Evolutionary conservation across 2,113 vertebrate genomes (phyloP).

Genomic region (Fulica atra): DNA sequence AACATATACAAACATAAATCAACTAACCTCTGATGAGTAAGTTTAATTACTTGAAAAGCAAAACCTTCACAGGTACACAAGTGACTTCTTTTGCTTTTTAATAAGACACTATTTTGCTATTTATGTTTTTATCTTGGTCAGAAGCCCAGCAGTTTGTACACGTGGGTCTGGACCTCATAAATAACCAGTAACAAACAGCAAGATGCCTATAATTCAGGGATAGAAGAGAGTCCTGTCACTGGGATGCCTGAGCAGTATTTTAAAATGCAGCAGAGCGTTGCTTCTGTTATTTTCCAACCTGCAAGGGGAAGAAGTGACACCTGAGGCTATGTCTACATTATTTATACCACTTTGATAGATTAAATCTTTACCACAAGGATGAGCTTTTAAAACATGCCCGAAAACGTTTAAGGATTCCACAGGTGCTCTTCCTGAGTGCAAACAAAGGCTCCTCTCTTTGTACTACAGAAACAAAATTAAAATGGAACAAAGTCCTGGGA

Average conservation of each 20-base stretch:
- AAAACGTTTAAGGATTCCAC: conserved; percentile 77
- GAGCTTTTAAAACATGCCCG: conserved; percentile 74
- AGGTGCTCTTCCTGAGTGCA: conserved; percentile 75
- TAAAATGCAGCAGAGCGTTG: conserved; percentile 48
- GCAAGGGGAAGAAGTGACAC: conserved; percentile 67
- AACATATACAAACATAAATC: conserved; percentile 8
- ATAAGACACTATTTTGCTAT: background rate
- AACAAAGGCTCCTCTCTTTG: conserved; percentile 75
- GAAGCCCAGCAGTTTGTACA: conserved; percentile 10
- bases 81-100: background rate
- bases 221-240: background rate
- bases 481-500: conserved; percentile 60
- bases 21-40: background rate
- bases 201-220: background rate
- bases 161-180: conserved; percentile 43
- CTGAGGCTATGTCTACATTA: conserved; percentile 78
- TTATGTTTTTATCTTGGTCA: conserved; percentile 20
- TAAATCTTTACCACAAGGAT: conserved; percentile 75
- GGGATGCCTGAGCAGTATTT: background rate
- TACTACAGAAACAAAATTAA: conserved; percentile 64
- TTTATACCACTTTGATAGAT: conserved; percentile 80
- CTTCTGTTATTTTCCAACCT: conserved; percentile 50
- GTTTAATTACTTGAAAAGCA: conserved; percentile 9
- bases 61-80: background rate
- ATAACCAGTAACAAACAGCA: conserved; percentile 15